Conservation (phyloP, 2,113 vertebrate species). For the Crypturellus undulatus region DNA sequence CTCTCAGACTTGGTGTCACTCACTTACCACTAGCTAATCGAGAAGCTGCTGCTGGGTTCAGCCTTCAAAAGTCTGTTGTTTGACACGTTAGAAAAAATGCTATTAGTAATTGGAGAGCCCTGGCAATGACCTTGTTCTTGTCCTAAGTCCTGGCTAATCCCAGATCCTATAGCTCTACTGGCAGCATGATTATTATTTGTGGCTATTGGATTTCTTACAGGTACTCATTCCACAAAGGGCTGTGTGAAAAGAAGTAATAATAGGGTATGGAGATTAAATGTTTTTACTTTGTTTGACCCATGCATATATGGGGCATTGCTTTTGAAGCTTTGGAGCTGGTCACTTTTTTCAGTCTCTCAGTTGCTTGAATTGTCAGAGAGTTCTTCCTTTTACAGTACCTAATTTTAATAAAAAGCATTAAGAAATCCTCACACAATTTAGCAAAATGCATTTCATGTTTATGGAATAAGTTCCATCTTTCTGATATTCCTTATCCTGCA, state of each 20-base stretch:
- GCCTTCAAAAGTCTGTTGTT: constrained; percentile 75
- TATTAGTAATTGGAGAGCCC: constrained; percentile 75
- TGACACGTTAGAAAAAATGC: constrained; percentile 71
- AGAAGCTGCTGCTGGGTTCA: constrained; percentile 75
- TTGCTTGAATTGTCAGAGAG: not conserved
- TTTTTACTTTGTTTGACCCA: constrained; percentile 34
- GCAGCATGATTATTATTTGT: constrained; percentile 68
- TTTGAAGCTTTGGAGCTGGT: not conserved
- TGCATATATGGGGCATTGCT: not conserved
- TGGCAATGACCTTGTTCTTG: constrained; percentile 78
- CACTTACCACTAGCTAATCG: constrained; percentile 67
- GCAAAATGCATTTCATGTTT: accelerated
- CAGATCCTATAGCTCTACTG: constrained; percentile 63
- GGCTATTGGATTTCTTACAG: constrained; percentile 38
- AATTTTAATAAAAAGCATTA: not conserved
- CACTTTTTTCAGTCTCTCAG: not conserved
- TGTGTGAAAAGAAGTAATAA: constrained; percentile 50
- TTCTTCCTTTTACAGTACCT: not conserved
- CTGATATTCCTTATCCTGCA: not conserved
- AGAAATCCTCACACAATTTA: not conserved
- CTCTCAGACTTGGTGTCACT: constrained; percentile 65
- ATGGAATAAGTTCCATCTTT: not conserved
- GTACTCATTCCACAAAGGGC: constrained; percentile 41
- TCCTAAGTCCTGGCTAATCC: constrained; percentile 69
- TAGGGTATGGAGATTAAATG: constrained; percentile 42